A percentile compares a stretch with the other conserved stretches of the same genome.
Evolutionary conservation across 2,113 vertebrate genomes (phyloP).

Genomic region (Ornithorhynchus anatinus): DNA sequence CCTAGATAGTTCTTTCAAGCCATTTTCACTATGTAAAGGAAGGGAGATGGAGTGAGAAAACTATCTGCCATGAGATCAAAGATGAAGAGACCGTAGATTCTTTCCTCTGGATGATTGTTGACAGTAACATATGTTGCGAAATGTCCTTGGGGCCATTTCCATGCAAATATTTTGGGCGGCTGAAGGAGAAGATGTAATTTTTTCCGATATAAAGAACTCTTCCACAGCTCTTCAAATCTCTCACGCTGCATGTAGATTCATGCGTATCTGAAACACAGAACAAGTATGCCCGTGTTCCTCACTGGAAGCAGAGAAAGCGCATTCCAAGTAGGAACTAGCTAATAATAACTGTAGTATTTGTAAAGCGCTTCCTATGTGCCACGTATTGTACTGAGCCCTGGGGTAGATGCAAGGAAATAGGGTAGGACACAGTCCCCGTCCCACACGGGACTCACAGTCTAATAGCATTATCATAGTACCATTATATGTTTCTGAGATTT

Average conservation of each 20-base stretch:
- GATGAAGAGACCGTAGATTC: not conserved
- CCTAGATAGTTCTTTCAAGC: not conserved
- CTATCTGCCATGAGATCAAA: not conserved
- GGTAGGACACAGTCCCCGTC: no score
- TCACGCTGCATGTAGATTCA: not conserved
- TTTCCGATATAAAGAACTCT: not conserved
- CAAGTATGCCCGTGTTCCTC: no score
- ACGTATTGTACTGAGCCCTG: no score
- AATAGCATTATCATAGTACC: no score
- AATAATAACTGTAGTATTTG: no score
- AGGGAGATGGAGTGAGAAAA: not conserved
- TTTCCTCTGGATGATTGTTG: not conserved
- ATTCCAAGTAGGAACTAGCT: no score
- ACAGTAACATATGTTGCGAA: constrained; percentile 6
- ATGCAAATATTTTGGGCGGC: not conserved
- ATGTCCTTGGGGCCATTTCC: not conserved
- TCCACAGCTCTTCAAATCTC: not conserved
- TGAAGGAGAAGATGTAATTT: not conserved
- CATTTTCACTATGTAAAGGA: not conserved
- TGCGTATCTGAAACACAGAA: no score
- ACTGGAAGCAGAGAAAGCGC: no score
- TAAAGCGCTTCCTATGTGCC: no score
- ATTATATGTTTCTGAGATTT: no score
- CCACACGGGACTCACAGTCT: no score
- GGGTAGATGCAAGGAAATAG: no score